Evolutionary conservation across 1,140 invertebrate genomes (phyloP), one percentile per base, ranked within the genome.

Genomic region (Drosophila insularis): DNA sequence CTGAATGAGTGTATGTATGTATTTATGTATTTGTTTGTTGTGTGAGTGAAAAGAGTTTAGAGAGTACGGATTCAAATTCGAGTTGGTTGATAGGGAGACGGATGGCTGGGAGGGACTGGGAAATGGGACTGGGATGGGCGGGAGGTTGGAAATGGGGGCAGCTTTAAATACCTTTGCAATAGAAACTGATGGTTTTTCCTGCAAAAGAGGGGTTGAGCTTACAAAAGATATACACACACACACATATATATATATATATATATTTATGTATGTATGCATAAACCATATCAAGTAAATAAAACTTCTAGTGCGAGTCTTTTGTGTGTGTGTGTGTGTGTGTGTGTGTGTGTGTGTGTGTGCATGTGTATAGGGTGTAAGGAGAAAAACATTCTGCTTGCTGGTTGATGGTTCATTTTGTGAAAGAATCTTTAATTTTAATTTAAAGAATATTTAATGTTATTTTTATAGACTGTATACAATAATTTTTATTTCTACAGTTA

Each of bases 171-270:
- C 89, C 89, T 91, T 89, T 90, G 89, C 77, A 91, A 91, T 75
- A 91, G 71, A 87, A 91, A 91, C 72, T 91, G 89, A 91, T 91
- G 89, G 86, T 91, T 91, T 89, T 91, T 91, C 89, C 89, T 91
- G 89, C 80, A 91, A 91, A 19, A 91, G 85, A 90, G 82, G 82
- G 85, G 84, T 89, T 87, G 63, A 87, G 84, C 82, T 87, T 89
- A 89, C 82, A 89, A 89, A 76, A 80, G 69, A 72, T 80, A 84
- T 64, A 73, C 81, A 81, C 67, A 80, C 69, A 76, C 77, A 86
- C 65, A 84, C 63, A 80, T 65, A 77, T 59, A 35, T 35, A 8
- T 32, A 2, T 4, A 23, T 4, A 23, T 23, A 27, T 27, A 27
- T 27, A 6, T 77, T 43, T 75, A 27, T 27, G 4, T 43, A 76